Evolutionary conservation across 2,888 invertebrate species (phyloP), one percentile per base, ranked within the genome.

Genomic region (Troides oblongomaculatus): DNA sequence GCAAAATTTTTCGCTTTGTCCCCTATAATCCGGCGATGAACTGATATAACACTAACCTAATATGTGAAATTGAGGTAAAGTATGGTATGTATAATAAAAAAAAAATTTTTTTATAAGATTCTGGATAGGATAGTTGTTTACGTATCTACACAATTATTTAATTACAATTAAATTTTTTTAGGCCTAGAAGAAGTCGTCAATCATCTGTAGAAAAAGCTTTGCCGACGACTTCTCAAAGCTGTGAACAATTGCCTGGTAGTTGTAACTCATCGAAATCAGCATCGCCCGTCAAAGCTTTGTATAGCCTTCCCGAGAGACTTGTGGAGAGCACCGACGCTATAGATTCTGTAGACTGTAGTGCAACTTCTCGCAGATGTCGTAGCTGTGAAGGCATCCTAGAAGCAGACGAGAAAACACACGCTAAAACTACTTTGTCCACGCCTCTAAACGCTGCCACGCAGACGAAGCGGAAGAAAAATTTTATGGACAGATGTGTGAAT

Each of bases 401-500:
- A 75, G 92, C 87, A 70, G 88, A 90, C 72, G 88, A 90, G 77
- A 90, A 93, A 75, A 87, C 88, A 79, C 93, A 93, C 78, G 93
- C 94, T 71, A 88, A 93, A 73, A 85, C 93, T 71, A 93, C 94
- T 73, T 82, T 95, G 79, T 93, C 93, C 79, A 85, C 94, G 80
- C 93, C 93, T 77, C 87, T 93, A 81, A 93, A 94, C 77, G 93
- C 93, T 77, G 84, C 91, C 75, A 93, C 92, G 66, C 94, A 94
- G 79, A 94, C 93, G 12, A 95, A 95, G 85, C 93, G 95, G 81
- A 95, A 95, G 86, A 95, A 95, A 84, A 97, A 96, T 87, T 97
- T 97, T 86, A 96, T 97, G 95, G 97, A 97, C 93, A 94, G 95
- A 86, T 96, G 96, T 89, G 95, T 96, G 78, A 96, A 96, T 90